Evolutionary conservation across 2,888 invertebrate species (phyloP), one percentile per base, ranked within the genome.

Genomic region (Nephrotoma appendiculata): DNA sequence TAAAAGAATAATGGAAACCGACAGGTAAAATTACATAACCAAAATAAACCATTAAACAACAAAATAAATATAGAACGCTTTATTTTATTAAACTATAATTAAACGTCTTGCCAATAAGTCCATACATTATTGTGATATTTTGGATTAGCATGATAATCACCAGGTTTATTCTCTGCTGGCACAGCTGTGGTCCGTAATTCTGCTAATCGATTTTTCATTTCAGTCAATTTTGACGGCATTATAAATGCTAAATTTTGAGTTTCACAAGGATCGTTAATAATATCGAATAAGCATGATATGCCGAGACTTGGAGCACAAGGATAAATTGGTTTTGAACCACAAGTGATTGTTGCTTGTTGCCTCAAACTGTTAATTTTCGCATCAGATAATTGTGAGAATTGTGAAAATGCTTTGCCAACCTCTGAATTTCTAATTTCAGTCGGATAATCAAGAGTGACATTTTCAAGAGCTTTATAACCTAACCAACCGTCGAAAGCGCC

Each of bases 91-190:
- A 52, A 15, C 6, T 3, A 44, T 44, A 4, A 15, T 52, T 15
- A 15, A 52, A 15, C 89, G 86, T 94, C 94, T 88, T 91, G 90
- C 94, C 94, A 94, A 88, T 91, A 92, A 1, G 92, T 92, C 94
- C 94, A 95, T 0, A 93, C 92, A 86, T 92, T 92, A 86, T 93
- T 92, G 91, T 93, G 94, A 5, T 90, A 88, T 0, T 89, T 88
- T 0, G 94, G 94, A 90, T 94, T 91, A 0, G 93, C 92, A 1
- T 90, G 90, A 0, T 91, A 90, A 88, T 93, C 92, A 0, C 90
- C 88, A 0, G 92, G 91, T 0, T 91, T 88, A 87, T 93, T 93
- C 87, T 91, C 91, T 0, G 93, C 91, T 0, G 91, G 89, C 15
- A 92, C 86, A 0, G 92, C 91, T 0, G 91, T 91, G 71, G 90